Evolutionary conservation across 2,113 vertebrate genomes (phyloP).

Genomic region (Sorex fumeus): DNA sequence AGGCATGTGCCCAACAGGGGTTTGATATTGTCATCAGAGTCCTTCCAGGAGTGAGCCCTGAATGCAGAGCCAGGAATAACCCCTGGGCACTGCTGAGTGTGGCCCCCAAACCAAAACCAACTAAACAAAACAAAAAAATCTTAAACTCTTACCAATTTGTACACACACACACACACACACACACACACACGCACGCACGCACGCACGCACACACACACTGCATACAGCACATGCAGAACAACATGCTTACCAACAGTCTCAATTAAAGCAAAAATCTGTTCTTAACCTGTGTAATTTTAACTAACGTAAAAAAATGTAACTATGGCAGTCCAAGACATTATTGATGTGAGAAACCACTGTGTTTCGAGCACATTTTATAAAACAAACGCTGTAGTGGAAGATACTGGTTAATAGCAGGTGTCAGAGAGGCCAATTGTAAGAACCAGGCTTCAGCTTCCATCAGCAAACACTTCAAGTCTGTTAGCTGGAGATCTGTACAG

Average conservation of each 20-base stretch:
- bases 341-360: not conserved
- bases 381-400: not conserved
- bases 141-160: not conserved
- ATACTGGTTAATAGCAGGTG: slow-evolving; percentile 3
- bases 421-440: slow-evolving; percentile 15
- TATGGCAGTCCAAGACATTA: not conserved
- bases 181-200: not conserved
- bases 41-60: too few species aligned
- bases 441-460: not conserved
- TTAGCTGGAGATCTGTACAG: not conserved
- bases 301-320: not conserved
- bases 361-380: slow-evolving; percentile 46
- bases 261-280: slow-evolving; percentile 3
- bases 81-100: too few species aligned
- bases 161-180: not conserved
- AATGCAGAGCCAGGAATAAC: too few species aligned
- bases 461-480: slow-evolving; percentile 60
- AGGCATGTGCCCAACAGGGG: too few species aligned
- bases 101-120: not conserved
- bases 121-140: too few species aligned
- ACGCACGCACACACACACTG: not conserved
- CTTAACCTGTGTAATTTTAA: not conserved
- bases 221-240: not conserved
- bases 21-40: too few species aligned
- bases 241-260: not conserved